Evolutionary conservation across 2,113 vertebrate genomes (phyloP).

Genomic region (Bothrops jararaca): DNA sequence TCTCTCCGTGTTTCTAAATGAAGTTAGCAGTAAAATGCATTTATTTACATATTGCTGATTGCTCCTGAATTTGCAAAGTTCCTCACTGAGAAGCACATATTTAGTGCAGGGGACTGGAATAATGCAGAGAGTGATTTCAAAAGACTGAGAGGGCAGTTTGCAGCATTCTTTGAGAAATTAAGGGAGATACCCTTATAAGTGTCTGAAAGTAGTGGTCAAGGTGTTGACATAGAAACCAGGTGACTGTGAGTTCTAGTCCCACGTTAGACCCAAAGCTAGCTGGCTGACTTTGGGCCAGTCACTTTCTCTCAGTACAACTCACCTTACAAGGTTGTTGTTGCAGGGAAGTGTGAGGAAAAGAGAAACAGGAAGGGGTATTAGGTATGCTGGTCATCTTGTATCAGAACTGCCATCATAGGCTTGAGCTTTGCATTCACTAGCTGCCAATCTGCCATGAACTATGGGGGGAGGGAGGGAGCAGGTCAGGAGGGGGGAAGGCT

Average conservation of each 20-base stretch:
- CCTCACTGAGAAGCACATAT: neutral
- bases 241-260: neutral
- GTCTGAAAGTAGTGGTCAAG: neutral
- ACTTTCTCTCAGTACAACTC: neutral
- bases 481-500: no score
- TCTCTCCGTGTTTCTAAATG: neutral
- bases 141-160: neutral
- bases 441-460: no score
- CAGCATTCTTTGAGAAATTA: neutral
- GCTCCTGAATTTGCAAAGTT: neutral
- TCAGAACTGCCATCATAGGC: no score
- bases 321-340: neutral
- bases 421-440: no score
- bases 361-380: no score
- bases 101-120: neutral
- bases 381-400: no score
- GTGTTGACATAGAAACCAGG: neutral
- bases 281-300: neutral
- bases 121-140: neutral
- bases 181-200: neutral
- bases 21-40: constrained; percentile 1
- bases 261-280: neutral
- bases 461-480: no score
- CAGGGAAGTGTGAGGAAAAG: neutral
- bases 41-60: neutral